These are phyloP conservation scores for Hoplodrina blanda DNA, from an alignment of 2,888 invertebrate genomes.

Conservation along the genomic window DNA sequence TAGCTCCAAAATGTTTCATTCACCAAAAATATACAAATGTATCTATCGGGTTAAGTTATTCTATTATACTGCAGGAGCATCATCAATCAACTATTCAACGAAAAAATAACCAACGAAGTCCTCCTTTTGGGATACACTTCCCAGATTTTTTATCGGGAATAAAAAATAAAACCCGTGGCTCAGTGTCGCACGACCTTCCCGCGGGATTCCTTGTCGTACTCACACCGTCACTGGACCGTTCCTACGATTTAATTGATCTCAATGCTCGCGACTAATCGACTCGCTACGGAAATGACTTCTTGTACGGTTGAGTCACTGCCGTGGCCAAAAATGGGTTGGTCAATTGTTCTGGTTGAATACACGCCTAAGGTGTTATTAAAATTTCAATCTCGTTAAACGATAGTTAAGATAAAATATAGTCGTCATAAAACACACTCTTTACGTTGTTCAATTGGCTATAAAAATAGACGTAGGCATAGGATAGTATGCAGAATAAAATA, in stretches of 20 bases:
- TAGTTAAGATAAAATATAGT: slow-evolving; percentile 19
- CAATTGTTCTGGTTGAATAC: slow-evolving; percentile 58
- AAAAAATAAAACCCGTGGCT: slow-evolving; percentile 66
- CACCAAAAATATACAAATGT: slow-evolving; percentile 23
- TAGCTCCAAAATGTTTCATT: slow-evolving; percentile 19
- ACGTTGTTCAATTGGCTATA: slow-evolving; percentile 23
- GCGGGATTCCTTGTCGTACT: slow-evolving; percentile 87
- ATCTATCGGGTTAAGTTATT: slow-evolving; percentile 27
- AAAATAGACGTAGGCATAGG: slow-evolving; percentile 33
- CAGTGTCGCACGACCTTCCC: slow-evolving; percentile 80
- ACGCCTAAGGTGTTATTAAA: slow-evolving; percentile 15
- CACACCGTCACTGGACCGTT: slow-evolving; percentile 75
- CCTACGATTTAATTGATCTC: slow-evolving; percentile 87
- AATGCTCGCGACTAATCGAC: slow-evolving; percentile 88
- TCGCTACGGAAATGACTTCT: slow-evolving; percentile 84
- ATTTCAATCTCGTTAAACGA: slow-evolving; percentile 8
- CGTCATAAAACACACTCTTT: slow-evolving; percentile 16
- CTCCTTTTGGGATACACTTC: slow-evolving; percentile 61
- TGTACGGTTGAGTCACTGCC: slow-evolving; percentile 77
- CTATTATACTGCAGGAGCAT: slow-evolving; percentile 41
- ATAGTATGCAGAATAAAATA: slow-evolving; percentile 42
- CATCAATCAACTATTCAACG: slow-evolving; percentile 62
- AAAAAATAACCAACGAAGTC: slow-evolving; percentile 38
- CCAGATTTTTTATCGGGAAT: slow-evolving; percentile 52
- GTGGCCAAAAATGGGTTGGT: slow-evolving; percentile 60